Evolutionary conservation across 1,140 invertebrate genomes (phyloP), one percentile per base, ranked within the genome.

Genomic region (Drosophila repleta): DNA sequence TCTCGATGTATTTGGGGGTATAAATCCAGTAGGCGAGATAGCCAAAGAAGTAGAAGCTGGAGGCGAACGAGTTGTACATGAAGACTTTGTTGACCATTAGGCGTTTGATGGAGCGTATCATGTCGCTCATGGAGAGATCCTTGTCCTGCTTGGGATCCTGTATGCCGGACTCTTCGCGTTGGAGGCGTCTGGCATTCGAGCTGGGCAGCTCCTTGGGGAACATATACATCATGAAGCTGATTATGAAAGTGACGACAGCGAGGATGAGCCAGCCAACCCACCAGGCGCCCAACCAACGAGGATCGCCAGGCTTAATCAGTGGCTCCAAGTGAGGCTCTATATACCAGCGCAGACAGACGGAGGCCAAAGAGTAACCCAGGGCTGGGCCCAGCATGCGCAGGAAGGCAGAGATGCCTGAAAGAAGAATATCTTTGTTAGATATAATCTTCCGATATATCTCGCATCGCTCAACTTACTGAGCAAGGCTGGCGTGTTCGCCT

Each of bases 201-300:
- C 93, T 92, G 1, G 95, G 95, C 58, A 95, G 82, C 8, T 94
- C 93, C 83, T 94, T 94, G 7, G 95, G 95, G 71, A 95, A 95
- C 13, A 95, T 87, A 1, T 93, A 93, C 37, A 95, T 92, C 2
- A 95, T 77, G 24, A 94, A 92, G 0, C 94, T 93, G 49, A 94
- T 93, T 4, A 95, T 17, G 4, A 94, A 93, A 0, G 95, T 92
- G 1, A 95, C 71, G 3, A 93, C 78, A 10, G 94, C 95, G 8
- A 95, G 90, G 4, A 96, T 92, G 7, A 96, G 93, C 95, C 93
- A 96, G 13, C 96, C 96, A 15, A 96, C 62, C 96, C 95, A 96
- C 96, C 95, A 96, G 8, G 95, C 95, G 1, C 96, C 96, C 15
- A 96, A 75, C 95, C 95, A 96, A 71, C 95, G 92, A 1, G 95